Base-by-base conservation (phyloP, 1,140 invertebrate genomes). In the Polyergus mexicanus region DNA sequence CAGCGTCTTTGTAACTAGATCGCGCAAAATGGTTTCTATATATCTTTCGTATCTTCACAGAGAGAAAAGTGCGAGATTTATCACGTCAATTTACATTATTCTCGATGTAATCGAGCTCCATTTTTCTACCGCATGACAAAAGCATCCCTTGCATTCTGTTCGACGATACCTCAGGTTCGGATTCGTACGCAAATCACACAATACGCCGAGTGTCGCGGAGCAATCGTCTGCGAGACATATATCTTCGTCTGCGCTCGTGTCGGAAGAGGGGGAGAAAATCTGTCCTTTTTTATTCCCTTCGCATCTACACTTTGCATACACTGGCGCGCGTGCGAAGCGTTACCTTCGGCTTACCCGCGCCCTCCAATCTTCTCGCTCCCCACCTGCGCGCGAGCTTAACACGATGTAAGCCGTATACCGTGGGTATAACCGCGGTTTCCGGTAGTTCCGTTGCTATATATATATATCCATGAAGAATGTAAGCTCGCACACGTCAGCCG, bases 391-490 rank as follows among this genome's bases (percentile, higher is more conserved):
- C 10, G 32, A 74, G 88, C 90, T 91, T 91, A 91, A 91, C 90
- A 88, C 89, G 88, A 41, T 78, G 86, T 91, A 91, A 91, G 89
- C 89, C 87, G 89, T 63, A 60, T 56, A 74, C 86, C 47, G 56
- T 8, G 74, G 74, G 85, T 80, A 86, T 81, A 51, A 84, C 78
- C 85, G 86, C 78, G 71, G 88, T 87, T 89, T 90, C 85, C 63
- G 78, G 74, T 56, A 51, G 51, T 75, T 86, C 65, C 84, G 19
- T 10, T 65, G 77, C 86, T 85, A 91, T 91, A 85, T 85, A 91
- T 91, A 85, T 89, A 81, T 91, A 91, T 91, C 90, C 90, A 91
- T 91, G 90, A 91, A 91, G 90, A 90, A 91, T 91, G 88, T 91
- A 91, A 91, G 89, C 88, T 76, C 84, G 66, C 77, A 28, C 72